Conservation (phyloP, 2,113 vertebrate genomes). For the Antigone vipio region DNA sequence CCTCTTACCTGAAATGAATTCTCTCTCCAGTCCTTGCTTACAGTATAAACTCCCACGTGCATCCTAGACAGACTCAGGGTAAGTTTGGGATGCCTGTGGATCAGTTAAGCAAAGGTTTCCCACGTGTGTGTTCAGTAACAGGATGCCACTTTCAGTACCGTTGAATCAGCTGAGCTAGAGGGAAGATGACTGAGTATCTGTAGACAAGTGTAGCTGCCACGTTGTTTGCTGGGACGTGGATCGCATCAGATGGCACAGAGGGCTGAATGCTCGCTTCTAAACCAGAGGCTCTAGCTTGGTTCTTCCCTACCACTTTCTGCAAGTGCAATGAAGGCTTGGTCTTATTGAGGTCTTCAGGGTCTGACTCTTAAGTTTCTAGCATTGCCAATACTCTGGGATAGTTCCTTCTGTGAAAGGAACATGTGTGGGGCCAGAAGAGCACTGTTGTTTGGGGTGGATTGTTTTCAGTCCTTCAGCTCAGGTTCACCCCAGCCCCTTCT, state of each 20-base stretch:
- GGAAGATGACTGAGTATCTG: background rate
- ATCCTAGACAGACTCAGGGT: background rate
- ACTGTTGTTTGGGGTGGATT: background rate
- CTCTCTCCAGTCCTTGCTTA: background rate
- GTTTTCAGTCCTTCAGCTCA: background rate
- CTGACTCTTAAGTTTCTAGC: background rate
- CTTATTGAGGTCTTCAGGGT: background rate
- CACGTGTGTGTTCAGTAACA: background rate
- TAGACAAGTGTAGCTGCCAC: background rate
- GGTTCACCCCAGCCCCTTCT: background rate
- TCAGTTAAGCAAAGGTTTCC: background rate
- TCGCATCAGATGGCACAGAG: fast-evolving
- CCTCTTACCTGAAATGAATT: background rate
- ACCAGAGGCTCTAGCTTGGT: background rate
- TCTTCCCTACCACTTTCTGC: background rate
- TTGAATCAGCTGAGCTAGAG: background rate
- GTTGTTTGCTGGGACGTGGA: fast-evolving
- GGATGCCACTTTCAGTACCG: background rate
- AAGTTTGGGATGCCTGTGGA: background rate
- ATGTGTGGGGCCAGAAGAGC: background rate
- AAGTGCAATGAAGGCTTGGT: background rate
- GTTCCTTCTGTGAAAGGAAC: background rate
- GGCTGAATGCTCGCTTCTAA: background rate
- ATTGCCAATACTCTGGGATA: background rate
- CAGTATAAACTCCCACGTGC: background rate